A percentile compares a stretch with the other conserved stretches of the same genome.
phyloP scores from a whole-genome alignment of 30 jellyfish, hydroid and myxozoan genomes.

The Hydractinia symbiolongicarpus region DNA sequence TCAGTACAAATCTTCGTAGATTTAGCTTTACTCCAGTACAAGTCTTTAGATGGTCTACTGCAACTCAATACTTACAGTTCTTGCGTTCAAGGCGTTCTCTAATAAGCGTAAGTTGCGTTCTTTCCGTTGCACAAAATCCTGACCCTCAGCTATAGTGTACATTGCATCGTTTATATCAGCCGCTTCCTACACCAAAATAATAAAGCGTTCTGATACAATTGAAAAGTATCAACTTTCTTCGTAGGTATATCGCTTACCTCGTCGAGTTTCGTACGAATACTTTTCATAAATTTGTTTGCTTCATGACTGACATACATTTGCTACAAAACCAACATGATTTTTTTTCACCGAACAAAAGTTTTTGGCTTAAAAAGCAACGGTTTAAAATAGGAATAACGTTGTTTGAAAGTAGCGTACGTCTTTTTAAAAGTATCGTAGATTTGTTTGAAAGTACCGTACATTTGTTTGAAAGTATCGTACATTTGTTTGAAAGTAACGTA shows the following conservation, averaged over 20 bases:
- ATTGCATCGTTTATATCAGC: constrained; percentile 15
- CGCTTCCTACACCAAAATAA: constrained; percentile 1
- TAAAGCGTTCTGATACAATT: neutral
- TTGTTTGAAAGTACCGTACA: no score
- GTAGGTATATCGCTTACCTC: neutral
- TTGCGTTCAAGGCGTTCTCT: constrained; percentile 10
- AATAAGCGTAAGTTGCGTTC: neutral
- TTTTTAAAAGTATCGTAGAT: neutral
- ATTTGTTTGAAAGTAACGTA: no score
- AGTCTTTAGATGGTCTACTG: neutral
- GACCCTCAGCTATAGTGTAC: constrained; percentile 6
- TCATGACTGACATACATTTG: constrained; percentile 13
- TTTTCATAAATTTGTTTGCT: constrained; percentile 2
- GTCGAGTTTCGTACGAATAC: constrained; percentile 14
- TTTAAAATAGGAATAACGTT: neutral
- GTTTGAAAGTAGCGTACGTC: neutral
- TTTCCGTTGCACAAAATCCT: neutral
- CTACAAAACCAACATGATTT: neutral
- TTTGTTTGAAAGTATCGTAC: no score
- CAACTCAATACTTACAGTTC: neutral
- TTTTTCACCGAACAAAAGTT: neutral
- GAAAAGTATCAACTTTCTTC: neutral
- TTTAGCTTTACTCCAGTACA: no score
- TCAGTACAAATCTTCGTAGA: no score
- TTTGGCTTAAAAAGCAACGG: neutral